phyloP scores from a whole-genome alignment of 2,888 invertebrate species.

The Cephus rjabovi region DNA sequence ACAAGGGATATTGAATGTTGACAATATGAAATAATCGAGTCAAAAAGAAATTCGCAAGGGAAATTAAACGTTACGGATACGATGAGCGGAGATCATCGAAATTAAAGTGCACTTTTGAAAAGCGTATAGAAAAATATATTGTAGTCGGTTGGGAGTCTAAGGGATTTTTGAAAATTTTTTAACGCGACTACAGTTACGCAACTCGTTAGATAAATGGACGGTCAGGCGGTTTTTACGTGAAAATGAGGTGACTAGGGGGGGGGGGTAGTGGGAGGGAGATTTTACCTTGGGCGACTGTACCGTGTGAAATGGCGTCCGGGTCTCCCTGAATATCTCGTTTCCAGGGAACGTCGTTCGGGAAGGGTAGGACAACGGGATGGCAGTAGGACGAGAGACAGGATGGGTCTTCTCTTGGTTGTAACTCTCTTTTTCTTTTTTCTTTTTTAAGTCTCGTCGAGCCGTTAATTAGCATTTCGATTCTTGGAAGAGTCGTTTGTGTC shows the following conservation, averaged over 20 bases:
- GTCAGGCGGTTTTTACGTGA: not conserved
- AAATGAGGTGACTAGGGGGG: not conserved
- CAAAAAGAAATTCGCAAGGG: not conserved
- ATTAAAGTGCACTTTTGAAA: not conserved
- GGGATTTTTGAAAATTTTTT: not conserved
- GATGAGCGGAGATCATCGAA: not conserved
- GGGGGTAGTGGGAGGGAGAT: not conserved
- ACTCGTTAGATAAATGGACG: not conserved
- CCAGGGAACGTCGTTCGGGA: not conserved
- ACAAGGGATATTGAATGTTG: not conserved
- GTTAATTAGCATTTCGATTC: conserved; percentile 59
- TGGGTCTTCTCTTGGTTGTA: conserved; percentile 10
- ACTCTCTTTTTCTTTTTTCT: conserved; percentile 13
- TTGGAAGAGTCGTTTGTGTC: conserved; percentile 35
- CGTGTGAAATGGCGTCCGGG: not conserved
- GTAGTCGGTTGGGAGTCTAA: not conserved
- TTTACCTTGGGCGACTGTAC: not conserved
- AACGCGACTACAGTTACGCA: not conserved
- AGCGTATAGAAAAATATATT: not conserved
- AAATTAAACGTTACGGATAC: not conserved
- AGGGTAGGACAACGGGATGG: not conserved
- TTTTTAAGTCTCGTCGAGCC: conserved; percentile 23
- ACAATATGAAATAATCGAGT: not conserved
- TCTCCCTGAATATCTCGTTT: not conserved
- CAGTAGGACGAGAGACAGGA: not conserved